Base-by-base conservation (phyloP, 1,140 invertebrate species). In the Heliothis subflexa region DNA sequence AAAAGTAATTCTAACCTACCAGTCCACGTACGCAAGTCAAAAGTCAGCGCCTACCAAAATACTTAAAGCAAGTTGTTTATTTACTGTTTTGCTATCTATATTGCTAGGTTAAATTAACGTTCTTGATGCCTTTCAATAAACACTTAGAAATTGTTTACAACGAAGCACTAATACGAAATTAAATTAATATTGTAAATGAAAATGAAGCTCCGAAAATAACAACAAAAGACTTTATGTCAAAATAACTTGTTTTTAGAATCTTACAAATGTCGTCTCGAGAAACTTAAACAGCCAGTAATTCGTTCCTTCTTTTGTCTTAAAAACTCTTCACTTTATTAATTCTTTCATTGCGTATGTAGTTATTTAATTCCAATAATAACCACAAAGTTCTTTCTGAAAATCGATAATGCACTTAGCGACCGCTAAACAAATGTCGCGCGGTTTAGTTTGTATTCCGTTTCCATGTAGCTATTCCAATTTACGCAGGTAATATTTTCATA, bases 171-270 rank as follows among this genome's bases (percentile, higher is more conserved):
- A 73, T 40, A 73, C 74, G 55, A 79, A 80, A 64, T 73, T 71
- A 61, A 68, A 62, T 62, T 16, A 62, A 16, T 59, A 74, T 74
- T 59, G 57, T 50, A 74, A 74, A 74, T 16, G 45, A 74, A 74
- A 74, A 61, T 25, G 12, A 59, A 73, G 54, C 71, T 61, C 33
- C 7, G 70, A 50, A 78, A 70, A 57, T 64, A 61, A 72, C 74
- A 81, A 71, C 45, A 78, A 79, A 66, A 57, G 21, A 76, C 75
- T 79, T 70, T 82, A 61, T 85, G 87, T 86, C 87, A 86, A 81
- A 80, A 79, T 78, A 73, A 80, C 85, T 86, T 85, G 78, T 84
- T 85, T 88, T 85, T 83, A 81, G 83, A 88, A 88, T 78, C 79
- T 87, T 84, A 81, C 75, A 72, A 40, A 45, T 73, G n/a, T 49